Conservation (phyloP, 2,797 vertebrate species). For the Distichodus sexfasciatus region DNA sequence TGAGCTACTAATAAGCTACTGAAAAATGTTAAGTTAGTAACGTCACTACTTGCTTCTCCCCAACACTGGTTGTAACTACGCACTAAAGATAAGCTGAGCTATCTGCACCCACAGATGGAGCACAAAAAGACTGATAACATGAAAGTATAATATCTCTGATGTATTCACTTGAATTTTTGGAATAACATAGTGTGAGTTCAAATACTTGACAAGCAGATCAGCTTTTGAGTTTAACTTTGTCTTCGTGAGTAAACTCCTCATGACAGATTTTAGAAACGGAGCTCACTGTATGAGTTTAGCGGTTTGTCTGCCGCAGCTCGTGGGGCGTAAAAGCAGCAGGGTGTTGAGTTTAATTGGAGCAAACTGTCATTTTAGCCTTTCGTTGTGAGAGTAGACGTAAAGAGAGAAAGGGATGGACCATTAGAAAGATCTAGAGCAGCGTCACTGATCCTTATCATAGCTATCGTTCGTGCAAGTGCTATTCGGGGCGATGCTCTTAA, state of each 20-base stretch:
- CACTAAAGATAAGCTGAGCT: too few relatives aligned
- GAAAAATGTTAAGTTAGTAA: too few relatives aligned
- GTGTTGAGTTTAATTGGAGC: slow-evolving; percentile 23
- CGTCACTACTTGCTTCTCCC: too few relatives aligned
- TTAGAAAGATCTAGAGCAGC: slow-evolving; percentile 12
- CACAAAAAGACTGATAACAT: too few relatives aligned
- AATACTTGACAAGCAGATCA: too few relatives aligned
- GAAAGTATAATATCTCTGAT: too few relatives aligned
- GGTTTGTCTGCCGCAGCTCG: background rate
- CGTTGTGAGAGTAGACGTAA: slow-evolving; percentile 1
- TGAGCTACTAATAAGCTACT: too few relatives aligned
- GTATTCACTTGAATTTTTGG: too few relatives aligned
- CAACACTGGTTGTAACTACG: too few relatives aligned
- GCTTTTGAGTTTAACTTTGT: too few relatives aligned
- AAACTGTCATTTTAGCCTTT: slow-evolving; percentile 28
- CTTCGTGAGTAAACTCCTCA: background rate
- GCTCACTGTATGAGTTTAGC: background rate
- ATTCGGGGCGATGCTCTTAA: slow-evolving; percentile 5
- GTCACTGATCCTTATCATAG: slow-evolving; percentile 39
- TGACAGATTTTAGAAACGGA: background rate
- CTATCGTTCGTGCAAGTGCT: slow-evolving; percentile 17
- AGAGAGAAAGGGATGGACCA: slow-evolving; percentile 7
- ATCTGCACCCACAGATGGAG: too few relatives aligned
- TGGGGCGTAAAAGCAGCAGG: background rate
- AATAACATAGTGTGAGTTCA: too few relatives aligned